Base-by-base conservation (phyloP, 1,140 invertebrate species). In the Neodiprion pinetum region DNA sequence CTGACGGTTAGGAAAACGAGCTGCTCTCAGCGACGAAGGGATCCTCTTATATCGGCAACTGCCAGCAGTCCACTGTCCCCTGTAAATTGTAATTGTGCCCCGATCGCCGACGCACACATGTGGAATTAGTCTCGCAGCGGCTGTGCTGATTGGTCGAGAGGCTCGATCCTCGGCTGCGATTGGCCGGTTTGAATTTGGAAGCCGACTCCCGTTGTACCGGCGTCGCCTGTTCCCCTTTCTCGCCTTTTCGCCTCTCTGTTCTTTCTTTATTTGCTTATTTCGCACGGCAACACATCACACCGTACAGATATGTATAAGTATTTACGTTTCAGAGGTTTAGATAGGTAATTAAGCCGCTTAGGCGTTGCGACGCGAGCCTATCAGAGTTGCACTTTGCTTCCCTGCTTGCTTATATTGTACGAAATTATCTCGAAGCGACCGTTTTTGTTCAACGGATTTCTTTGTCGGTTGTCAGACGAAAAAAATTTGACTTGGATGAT, bases 401-500 rank as follows among this genome's bases (percentile, higher is more conserved):
- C 28, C 5, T 40, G 28, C 28, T 40, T 40, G 28, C 5, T 5
- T 40, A 40, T 40, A 40, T 40, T 61, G n/a, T 61, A 14, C n/a
- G 53, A 61, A 61, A 61, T 61, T 61, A 61, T 69, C 72, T 49
- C 48, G 65, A 75, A 5, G 67, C 21, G 76, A 65, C 69, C 48
- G 71, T 71, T 61, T 72, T 40, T 72, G 71, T 75, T 40, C 28
- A 72, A 74, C 53, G 53, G 53, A 61, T 17, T 61, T 61, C 53
- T 61, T 61, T 61, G 53, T 61, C 53, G 53, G 53, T 61, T 61
- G 53, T 40, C 28, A 40, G 28, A 40, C 28, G 28, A 40, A 40
- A 80, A 78, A 76, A 49, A 78, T 78, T 76, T 76, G 75, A 78
- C 77, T 49, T 75, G 65, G 75, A 77, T 83, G 82, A 83, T 83